Evolutionary conservation across 2,113 vertebrate species (phyloP).

Genomic region (Macquaria australasica): DNA sequence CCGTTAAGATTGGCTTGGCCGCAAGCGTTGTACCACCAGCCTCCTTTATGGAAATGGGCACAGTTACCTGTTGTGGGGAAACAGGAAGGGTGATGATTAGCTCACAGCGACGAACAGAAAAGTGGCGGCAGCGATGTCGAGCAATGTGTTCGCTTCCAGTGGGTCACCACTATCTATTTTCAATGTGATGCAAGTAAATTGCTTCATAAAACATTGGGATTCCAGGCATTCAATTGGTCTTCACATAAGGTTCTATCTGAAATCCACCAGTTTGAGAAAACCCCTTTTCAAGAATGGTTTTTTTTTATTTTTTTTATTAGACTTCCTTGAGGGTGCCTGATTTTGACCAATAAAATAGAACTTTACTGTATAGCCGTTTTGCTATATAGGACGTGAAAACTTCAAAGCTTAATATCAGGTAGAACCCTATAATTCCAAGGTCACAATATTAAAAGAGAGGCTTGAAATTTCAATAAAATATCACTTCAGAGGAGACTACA

Average conservation of each 20-base stretch:
- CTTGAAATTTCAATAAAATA: not conserved
- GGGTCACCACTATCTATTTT: not conserved
- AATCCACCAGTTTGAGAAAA: not conserved
- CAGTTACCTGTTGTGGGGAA: constrained; percentile 91
- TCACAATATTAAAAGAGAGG: not conserved
- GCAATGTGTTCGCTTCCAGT: not conserved
- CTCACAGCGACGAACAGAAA: not conserved
- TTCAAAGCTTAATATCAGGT: not conserved
- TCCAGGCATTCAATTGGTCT: not conserved
- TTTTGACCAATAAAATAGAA: not conserved
- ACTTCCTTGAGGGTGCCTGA: not conserved
- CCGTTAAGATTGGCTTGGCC: constrained; percentile 97
- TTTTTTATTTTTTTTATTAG: not conserved
- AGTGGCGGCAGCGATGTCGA: not conserved
- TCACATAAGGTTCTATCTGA: not conserved
- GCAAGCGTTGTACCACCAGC: constrained; percentile 99
- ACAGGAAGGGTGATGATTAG: not conserved
- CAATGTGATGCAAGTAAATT: not conserved
- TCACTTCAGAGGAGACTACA: not conserved
- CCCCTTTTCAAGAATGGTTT: not conserved
- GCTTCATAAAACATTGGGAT: not conserved
- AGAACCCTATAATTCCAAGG: not conserved
- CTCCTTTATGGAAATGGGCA: constrained; percentile 97
- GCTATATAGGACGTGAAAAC: not conserved
- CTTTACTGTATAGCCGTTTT: not conserved